Evolutionary conservation across 2,797 vertebrate genomes (phyloP), one percentile per base, ranked within the genome.

Genomic region (Sparus aurata): DNA sequence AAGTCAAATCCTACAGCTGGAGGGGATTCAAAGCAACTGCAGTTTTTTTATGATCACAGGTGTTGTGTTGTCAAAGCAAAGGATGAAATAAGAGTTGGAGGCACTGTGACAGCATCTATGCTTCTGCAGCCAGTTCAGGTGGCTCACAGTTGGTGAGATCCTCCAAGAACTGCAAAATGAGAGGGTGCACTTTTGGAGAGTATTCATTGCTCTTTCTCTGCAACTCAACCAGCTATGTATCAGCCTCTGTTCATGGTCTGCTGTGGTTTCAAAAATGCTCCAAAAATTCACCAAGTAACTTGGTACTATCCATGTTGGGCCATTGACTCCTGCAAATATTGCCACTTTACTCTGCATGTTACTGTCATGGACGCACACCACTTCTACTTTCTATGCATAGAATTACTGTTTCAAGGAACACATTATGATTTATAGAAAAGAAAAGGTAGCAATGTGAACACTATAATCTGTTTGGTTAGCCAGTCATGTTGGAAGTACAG

Each of bases 41-140:
- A 46, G 27, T 20, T 59, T 66, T 27, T 34, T 69, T 76, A 55
- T 61, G 63, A 59, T 64, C 13, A 55, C 73, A 73, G 69, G 25
- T 65, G 63, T 49, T 68, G 54, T 25, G 23, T 59, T 76, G 73
- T 68, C 13, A 68, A 80, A 65, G 55, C 53, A 68, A 53, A 74
- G 49, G 43, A 62, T 30, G 41, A 69, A 64, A 49, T 52, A 30
- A 41, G 53, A 30, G 41, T 64, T 50, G 7, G 7, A n/a, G 11
- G 13, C 58, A n/a, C 5, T 13, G 11, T 57, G 50, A 50, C 41
- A 16, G 23, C 22, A 72, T 59, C 13, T 46, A 64, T 72, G 46
- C 17, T 54, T 58, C 38, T 74, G 65, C 12, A 38, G 41, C n/a
- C 25, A 75, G 30, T 34, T 55, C 52, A 63, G 58, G 52, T 59